Conservation (phyloP, 2,888 invertebrate genomes). For the Romanomermis culicivorax region DNA sequence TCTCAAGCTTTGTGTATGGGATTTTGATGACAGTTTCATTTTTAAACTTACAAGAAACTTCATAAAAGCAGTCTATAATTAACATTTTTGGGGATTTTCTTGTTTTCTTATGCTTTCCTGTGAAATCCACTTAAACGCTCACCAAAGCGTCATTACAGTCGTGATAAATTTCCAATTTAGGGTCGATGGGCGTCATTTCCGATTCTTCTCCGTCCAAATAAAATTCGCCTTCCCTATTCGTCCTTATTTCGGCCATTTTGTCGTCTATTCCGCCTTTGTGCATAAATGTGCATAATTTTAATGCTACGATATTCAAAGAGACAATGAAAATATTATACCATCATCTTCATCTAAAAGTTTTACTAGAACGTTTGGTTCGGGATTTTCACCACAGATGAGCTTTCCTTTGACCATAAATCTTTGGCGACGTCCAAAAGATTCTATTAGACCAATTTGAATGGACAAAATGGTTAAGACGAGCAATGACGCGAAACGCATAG, state of each 20-base stretch:
- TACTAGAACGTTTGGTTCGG: background rate
- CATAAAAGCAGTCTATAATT: too few species aligned
- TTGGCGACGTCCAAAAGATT: background rate
- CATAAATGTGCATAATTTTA: too few species aligned
- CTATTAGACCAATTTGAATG: too few species aligned
- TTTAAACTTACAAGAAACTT: too few species aligned
- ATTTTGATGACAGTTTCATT: too few species aligned
- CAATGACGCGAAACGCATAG: too few species aligned
- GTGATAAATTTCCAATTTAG: constrained; percentile 2
- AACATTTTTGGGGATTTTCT: too few species aligned
- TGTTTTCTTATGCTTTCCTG: too few species aligned
- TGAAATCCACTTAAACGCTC: too few species aligned
- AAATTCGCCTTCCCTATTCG: background rate
- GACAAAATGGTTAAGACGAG: too few species aligned
- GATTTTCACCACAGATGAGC: background rate
- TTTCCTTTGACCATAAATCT: constrained; percentile 1
- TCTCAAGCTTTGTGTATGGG: too few species aligned
- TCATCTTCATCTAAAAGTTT: constrained; percentile 4
- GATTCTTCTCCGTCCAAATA: constrained; percentile 3
- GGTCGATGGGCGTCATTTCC: constrained; percentile 2
- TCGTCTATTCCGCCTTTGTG: background rate
- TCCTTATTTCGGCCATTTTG: background rate
- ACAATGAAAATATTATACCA: background rate
- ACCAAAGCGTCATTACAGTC: constrained; percentile 1
- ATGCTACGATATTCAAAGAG: too few species aligned